Conservation (phyloP, 1,140 invertebrate genomes). For the Apolygus lucorum region DNA sequence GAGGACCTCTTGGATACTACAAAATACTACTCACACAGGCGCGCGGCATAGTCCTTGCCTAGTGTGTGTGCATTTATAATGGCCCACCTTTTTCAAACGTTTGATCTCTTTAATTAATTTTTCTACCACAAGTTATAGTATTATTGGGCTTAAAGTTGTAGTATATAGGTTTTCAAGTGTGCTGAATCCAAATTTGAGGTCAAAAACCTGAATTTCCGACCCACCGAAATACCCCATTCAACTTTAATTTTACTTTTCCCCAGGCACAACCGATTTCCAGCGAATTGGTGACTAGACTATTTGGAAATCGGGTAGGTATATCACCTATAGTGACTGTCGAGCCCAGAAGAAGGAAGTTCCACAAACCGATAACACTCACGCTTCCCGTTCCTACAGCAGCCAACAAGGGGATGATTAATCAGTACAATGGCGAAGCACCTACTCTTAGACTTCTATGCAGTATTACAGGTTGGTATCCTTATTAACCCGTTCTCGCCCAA, state of each 20-base stretch:
- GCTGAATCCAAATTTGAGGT: too few species aligned
- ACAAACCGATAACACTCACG: constrained; percentile 90
- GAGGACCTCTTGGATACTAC: too few species aligned
- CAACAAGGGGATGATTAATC: constrained; percentile 80
- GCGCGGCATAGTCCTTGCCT: too few species aligned
- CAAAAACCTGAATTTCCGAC: too few species aligned
- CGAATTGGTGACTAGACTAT: constrained; percentile 71
- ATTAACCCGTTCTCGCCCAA: too few species aligned
- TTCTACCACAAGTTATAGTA: too few species aligned
- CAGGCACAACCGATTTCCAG: constrained; percentile 83
- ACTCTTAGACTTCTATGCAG: constrained; percentile 83
- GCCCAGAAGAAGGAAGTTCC: constrained; percentile 88
- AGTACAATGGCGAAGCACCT: constrained; percentile 70
- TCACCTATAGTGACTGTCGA: constrained; percentile 96
- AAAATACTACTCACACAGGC: too few species aligned
- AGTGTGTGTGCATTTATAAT: too few species aligned
- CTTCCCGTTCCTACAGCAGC: constrained; percentile 86
- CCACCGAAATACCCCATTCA: neutral
- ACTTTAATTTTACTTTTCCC: constrained; percentile 28
- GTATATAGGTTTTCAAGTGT: too few species aligned
- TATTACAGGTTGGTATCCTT: constrained; percentile 79
- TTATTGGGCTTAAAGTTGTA: too few species aligned
- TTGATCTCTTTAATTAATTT: too few species aligned
- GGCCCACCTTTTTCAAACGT: too few species aligned
- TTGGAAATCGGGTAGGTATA: constrained; percentile 85